Percentiles rank a stretch among this genome's conserved stretches.
Conservation (phyloP, 2,113 vertebrate genomes). For the Erinaceus europaeus region DNA sequence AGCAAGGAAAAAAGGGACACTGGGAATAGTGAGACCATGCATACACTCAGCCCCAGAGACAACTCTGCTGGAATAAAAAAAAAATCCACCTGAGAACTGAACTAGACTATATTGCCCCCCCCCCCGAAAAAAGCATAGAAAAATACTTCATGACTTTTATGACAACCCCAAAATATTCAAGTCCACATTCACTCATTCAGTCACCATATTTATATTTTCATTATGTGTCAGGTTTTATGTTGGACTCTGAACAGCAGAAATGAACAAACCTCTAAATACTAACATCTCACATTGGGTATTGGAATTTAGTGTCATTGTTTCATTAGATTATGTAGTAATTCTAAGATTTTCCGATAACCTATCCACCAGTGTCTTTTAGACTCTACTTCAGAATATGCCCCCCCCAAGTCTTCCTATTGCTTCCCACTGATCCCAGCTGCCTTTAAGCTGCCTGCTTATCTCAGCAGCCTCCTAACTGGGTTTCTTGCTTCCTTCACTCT, state of each 20-base stretch:
- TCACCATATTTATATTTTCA: not conserved
- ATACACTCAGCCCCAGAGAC: too few relatives aligned
- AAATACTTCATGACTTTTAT: too few relatives aligned
- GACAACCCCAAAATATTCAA: too few relatives aligned
- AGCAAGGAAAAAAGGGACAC: too few relatives aligned
- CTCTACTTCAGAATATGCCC: not conserved
- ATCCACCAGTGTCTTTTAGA: not conserved
- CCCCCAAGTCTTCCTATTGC: not conserved
- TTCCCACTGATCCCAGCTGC: not conserved
- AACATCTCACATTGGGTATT: not conserved
- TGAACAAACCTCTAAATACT: not conserved
- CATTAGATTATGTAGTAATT: slow-evolving; percentile 1
- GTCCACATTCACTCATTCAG: not conserved
- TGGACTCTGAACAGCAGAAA: not conserved
- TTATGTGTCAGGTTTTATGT: not conserved
- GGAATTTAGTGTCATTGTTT: not conserved
- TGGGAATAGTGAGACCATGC: too few relatives aligned
- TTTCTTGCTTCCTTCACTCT: not conserved
- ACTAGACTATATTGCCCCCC: too few relatives aligned
- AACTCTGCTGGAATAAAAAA: too few relatives aligned
- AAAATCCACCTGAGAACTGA: too few relatives aligned
- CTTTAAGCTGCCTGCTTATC: not conserved
- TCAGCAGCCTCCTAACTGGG: not conserved
- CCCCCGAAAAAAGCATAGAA: too few relatives aligned
- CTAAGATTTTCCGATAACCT: not conserved